Percentiles rank a stretch among this genome's conserved stretches.
Conservation (phyloP, 2,797 vertebrate species). For the Kryptolebias ocellatus region DNA sequence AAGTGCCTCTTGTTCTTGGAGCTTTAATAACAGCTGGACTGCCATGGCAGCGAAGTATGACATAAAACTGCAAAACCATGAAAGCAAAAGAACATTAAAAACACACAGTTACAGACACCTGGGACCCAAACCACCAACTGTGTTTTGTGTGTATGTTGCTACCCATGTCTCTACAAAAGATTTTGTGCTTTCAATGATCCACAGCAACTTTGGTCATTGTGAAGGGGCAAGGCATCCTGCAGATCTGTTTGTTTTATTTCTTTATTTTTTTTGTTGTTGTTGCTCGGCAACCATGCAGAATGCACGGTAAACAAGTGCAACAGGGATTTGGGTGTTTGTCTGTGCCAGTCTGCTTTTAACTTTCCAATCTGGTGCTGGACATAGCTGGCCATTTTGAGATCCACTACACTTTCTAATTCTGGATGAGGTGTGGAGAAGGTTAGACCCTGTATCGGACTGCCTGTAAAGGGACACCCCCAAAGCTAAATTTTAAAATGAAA, state of each 20-base stretch:
- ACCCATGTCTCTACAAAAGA: not conserved
- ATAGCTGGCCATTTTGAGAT: slow-evolving; percentile 44
- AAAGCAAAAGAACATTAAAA: slow-evolving; percentile 1
- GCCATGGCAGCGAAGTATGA: slow-evolving; percentile 23
- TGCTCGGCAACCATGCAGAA: slow-evolving; percentile 46
- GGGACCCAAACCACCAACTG: slow-evolving; percentile 3
- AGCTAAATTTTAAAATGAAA: not conserved
- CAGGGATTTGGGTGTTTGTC: slow-evolving; percentile 29
- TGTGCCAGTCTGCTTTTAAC: slow-evolving; percentile 53
- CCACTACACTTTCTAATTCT: slow-evolving; percentile 62
- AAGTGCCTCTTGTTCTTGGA: slow-evolving; percentile 39
- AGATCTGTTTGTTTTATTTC: slow-evolving; percentile 3
- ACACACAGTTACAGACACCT: slow-evolving; percentile 30
- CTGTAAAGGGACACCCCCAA: not conserved
- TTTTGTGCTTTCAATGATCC: slow-evolving; percentile 15
- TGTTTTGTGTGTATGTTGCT: slow-evolving; percentile 1
- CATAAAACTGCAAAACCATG: slow-evolving; percentile 11
- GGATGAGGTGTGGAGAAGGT: slow-evolving; percentile 45
- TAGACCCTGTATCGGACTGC: not conserved
- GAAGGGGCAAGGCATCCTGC: slow-evolving; percentile 1
- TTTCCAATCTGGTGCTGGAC: slow-evolving; percentile 40
- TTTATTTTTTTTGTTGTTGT: slow-evolving; percentile 8
- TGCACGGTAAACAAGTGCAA: slow-evolving; percentile 48
- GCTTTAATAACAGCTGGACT: slow-evolving; percentile 40
- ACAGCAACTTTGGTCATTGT: slow-evolving; percentile 17